These are phyloP conservation scores for Musca domestica DNA, from an alignment of 1,140 invertebrate genomes.

Conservation along the genomic window DNA sequence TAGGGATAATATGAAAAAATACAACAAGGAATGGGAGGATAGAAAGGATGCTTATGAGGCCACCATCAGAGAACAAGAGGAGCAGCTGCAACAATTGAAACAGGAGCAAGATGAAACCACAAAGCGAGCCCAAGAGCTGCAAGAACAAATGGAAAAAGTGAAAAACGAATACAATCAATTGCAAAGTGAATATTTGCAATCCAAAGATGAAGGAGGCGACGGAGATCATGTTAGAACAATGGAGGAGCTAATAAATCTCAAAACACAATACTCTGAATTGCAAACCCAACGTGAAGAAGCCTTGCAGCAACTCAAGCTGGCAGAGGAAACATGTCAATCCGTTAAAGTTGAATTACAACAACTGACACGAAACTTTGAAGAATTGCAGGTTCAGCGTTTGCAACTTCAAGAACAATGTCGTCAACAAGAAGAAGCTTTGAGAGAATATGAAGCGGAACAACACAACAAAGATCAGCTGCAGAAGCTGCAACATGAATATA, in stretches of 20 bases:
- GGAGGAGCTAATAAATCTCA: not conserved
- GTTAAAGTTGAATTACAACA: too few relatives aligned
- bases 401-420: too few relatives aligned
- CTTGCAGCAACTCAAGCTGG: too few relatives aligned
- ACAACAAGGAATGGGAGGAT: constrained; percentile 21
- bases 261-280: not conserved
- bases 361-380: too few relatives aligned
- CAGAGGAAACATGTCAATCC: too few relatives aligned
- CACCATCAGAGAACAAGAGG: not conserved
- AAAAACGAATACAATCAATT: not conserved
- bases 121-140: not conserved
- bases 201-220: not conserved
- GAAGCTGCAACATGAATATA: not conserved
- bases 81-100: not conserved
- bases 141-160: not conserved
- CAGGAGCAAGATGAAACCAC: not conserved
- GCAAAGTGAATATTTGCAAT: not conserved
- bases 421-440: too few relatives aligned
- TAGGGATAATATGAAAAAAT: constrained; percentile 11
- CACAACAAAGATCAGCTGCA: not conserved
- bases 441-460: too few relatives aligned
- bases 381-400: too few relatives aligned
- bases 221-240: too few relatives aligned
- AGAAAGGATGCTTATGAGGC: not conserved
- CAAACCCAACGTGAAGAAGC: not conserved